A percentile compares a stretch with the other conserved stretches of the same genome.
Evolutionary conservation across 2,888 invertebrate species (phyloP).

Genomic region (Drosophila kambysellisi): DNA sequence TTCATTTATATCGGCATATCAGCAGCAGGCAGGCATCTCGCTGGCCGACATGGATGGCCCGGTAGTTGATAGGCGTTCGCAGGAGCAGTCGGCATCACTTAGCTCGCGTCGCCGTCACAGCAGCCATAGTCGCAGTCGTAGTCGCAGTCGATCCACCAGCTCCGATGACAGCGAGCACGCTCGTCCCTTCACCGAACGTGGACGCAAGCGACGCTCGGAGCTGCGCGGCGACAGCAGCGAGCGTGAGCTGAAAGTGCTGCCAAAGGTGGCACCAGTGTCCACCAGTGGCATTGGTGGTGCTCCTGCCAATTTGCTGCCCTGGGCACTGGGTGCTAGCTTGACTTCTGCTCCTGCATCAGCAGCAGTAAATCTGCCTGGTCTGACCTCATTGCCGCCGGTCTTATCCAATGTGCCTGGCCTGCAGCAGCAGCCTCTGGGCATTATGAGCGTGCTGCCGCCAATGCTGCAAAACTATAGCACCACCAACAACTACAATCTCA

Average conservation of each 20-base stretch:
- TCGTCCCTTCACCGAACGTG: slow-evolving; percentile 76
- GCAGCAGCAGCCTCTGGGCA: slow-evolving; percentile 24
- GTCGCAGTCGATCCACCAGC: slow-evolving; percentile 82
- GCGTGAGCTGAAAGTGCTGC: slow-evolving; percentile 47
- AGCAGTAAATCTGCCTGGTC: slow-evolving; percentile 15
- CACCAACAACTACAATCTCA: slow-evolving; percentile 74
- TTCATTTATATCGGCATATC: slow-evolving; percentile 76
- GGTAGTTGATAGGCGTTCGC: slow-evolving; percentile 28
- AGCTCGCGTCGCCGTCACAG: slow-evolving; percentile 81
- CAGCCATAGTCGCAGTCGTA: slow-evolving; percentile 38
- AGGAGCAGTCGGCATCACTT: slow-evolving; percentile 1
- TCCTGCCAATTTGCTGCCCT: slow-evolving; percentile 36
- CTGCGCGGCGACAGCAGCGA: slow-evolving; percentile 76
- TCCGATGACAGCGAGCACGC: slow-evolving; percentile 73
- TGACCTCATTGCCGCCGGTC: slow-evolving; percentile 15
- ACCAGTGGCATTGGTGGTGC: background rate
- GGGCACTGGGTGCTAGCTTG: slow-evolving; percentile 37
- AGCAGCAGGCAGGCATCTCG: slow-evolving; percentile 81
- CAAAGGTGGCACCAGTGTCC: slow-evolving; percentile 7
- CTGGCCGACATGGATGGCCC: slow-evolving; percentile 54
- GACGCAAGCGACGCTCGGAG: slow-evolving; percentile 75
- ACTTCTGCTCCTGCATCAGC: slow-evolving; percentile 6
- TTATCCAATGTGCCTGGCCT: slow-evolving; percentile 11
- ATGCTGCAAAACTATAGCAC: slow-evolving; percentile 68
- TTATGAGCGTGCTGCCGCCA: slow-evolving; percentile 48